Conservation (phyloP, 2,888 invertebrate genomes). For the Drosophila trichaetosa region DNA sequence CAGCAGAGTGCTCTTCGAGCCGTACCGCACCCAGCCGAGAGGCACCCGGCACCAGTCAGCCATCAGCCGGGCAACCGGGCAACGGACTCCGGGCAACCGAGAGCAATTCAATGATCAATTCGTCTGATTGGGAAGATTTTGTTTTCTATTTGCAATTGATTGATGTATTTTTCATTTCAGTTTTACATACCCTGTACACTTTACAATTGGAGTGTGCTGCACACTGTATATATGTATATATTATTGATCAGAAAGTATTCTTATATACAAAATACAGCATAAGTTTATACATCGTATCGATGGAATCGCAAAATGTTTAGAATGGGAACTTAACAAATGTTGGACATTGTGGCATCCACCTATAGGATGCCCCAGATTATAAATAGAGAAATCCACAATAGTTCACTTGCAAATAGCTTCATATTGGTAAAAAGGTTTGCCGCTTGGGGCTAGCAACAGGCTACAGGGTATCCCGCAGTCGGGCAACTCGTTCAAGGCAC, state of each 20-base stretch:
- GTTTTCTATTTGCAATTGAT: constrained; percentile 77
- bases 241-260: background rate
- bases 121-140: constrained; percentile 72
- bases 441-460: background rate
- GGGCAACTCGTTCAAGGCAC: background rate
- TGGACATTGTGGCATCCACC: background rate
- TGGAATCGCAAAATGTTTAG: background rate
- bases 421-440: background rate
- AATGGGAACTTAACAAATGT: background rate
- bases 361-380: background rate
- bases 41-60: background rate
- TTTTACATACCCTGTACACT: constrained; percentile 1
- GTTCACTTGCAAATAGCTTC: background rate
- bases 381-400: background rate
- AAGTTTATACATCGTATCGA: too few relatives aligned
- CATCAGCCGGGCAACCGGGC: background rate
- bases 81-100: constrained; percentile 16
- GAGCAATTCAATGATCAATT: constrained; percentile 64
- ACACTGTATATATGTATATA: background rate
- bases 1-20: background rate
- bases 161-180: constrained; percentile 45
- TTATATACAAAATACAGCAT: too few relatives aligned
- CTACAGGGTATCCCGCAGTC: background rate
- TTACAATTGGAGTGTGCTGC: background rate
- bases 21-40: background rate